These are phyloP conservation scores for Tachysurus vachellii DNA, from an alignment of 2,113 vertebrate species.

Conservation along the genomic window DNA sequence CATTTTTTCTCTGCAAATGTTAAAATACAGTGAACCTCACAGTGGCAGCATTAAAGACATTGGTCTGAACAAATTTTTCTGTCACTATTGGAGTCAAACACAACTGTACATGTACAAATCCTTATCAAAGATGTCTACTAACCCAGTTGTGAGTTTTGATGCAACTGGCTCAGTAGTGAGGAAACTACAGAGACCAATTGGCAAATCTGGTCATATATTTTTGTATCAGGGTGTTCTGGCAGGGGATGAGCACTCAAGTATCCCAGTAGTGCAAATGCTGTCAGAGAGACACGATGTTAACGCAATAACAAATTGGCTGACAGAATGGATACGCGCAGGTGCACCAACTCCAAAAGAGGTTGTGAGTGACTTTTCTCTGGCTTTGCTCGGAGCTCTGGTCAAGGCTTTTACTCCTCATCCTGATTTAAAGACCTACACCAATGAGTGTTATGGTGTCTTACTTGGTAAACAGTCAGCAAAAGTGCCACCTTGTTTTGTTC, in stretches of 20 bases:
- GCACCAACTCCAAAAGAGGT: too few species aligned
- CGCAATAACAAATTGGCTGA: slow-evolving; percentile 35
- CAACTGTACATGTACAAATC: too few species aligned
- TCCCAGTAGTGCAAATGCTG: slow-evolving; percentile 39
- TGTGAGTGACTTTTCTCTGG: too few species aligned
- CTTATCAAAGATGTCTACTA: too few species aligned
- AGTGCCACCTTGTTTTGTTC: neutral
- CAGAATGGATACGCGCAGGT: too few species aligned
- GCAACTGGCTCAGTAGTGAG: neutral
- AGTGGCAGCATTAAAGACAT: too few species aligned
- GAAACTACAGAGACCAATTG: slow-evolving; percentile 2
- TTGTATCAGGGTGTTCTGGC: slow-evolving; percentile 19
- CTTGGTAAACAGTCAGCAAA: slow-evolving; percentile 23
- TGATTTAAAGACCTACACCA: slow-evolving; percentile 27
- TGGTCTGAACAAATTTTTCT: too few species aligned
- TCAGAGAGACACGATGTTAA: slow-evolving; percentile 33
- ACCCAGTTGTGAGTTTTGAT: too few species aligned
- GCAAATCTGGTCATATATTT: slow-evolving; percentile 20
- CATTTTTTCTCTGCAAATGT: too few species aligned
- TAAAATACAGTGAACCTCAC: too few species aligned
- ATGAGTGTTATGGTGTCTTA: slow-evolving; percentile 39
- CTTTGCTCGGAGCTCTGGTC: too few species aligned
- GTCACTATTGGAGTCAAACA: too few species aligned
- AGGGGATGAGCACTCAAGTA: neutral
- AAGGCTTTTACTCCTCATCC: neutral